A percentile compares a stretch with the other conserved stretches of the same genome.
phyloP scores from a whole-genome alignment of 2,888 invertebrate species.

The Calliopum simillimum region DNA sequence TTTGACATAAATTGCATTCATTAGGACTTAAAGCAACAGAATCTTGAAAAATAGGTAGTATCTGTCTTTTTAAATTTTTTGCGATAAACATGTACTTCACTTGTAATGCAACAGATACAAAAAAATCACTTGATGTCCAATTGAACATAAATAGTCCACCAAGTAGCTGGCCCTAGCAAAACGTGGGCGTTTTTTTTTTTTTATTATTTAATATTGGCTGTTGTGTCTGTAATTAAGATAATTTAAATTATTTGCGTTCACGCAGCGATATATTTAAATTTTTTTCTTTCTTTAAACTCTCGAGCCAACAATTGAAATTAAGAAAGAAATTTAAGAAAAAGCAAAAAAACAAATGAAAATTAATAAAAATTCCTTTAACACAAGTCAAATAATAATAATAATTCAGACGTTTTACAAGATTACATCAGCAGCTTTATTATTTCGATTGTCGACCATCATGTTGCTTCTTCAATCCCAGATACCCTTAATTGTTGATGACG shows the following conservation, averaged over 20 bases:
- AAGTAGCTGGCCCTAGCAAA: not conserved
- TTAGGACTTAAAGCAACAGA: no score
- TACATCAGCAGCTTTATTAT: not conserved
- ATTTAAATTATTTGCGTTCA: slow-evolving; percentile 22
- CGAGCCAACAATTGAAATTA: not conserved
- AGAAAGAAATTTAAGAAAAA: no score
- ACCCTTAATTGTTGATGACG: slow-evolving; percentile 9
- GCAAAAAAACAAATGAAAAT: no score
- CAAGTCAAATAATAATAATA: not conserved
- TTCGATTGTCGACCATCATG: not conserved
- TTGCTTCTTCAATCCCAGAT: no score
- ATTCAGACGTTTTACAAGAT: slow-evolving; percentile 2
- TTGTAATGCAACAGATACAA: no score
- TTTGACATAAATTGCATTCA: no score
- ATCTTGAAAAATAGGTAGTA: no score
- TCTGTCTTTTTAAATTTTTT: no score
- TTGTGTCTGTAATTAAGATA: slow-evolving; percentile 26
- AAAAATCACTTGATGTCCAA: no score
- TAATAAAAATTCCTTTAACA: no score
- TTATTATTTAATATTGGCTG: not conserved
- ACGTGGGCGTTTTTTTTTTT: slow-evolving; percentile 25
- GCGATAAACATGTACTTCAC: no score
- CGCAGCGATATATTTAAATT: not conserved
- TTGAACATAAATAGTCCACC: not conserved
- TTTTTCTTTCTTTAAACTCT: no score